Base-by-base conservation (phyloP, 1,140 invertebrate genomes). In the Dendroctonus valens region DNA sequence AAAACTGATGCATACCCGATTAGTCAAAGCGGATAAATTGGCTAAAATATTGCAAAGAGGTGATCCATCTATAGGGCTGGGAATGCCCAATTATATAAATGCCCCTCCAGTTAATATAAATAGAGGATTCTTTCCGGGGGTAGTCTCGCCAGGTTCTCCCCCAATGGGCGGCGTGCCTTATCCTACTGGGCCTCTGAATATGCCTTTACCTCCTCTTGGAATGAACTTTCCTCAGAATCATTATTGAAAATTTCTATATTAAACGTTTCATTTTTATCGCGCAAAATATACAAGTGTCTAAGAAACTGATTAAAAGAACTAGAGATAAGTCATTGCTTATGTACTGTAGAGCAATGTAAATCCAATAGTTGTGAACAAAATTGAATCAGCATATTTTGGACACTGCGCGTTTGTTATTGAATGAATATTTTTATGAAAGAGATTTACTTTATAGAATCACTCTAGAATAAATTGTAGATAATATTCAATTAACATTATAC, bases 11-110 rank as follows among this genome's bases (percentile, higher is more conserved):
- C 92, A 95, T 75, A 70, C 91, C 48, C 81, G 91, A 44, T 86
- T 91, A 75, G 86, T 94, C 0, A 94, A 94, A 81, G 86, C 90
- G 11, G 92, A 95, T 59, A 94, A 94, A 82, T 88, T 95, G 86
- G 81, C 83, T 59, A 92, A 95, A 76, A 75, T 94, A 2, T 81
- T 92, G 41, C 83, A 84, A 65, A 77, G 78, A 77, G 65, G 77
- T 76, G 66, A 80, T 69, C 74, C 76, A 7, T 71, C 75, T 7
- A 69, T 76, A 8, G 65, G 60, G 37, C 9, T 52, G 14, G 67
- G 64, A 50, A 60, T 70, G 3, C 61, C 74, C 8, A 77, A 73
- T 69, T 78, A 79, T 65, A 65, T 75, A 38, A 78, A 80, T 69
- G 70, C 77, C 6, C 71, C 78, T 0, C 70, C 73, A 14, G 65